Evolutionary conservation across 2,113 vertebrate species (phyloP), one percentile per base, ranked within the genome.

Genomic region (Kryptolebias marmoratus): DNA sequence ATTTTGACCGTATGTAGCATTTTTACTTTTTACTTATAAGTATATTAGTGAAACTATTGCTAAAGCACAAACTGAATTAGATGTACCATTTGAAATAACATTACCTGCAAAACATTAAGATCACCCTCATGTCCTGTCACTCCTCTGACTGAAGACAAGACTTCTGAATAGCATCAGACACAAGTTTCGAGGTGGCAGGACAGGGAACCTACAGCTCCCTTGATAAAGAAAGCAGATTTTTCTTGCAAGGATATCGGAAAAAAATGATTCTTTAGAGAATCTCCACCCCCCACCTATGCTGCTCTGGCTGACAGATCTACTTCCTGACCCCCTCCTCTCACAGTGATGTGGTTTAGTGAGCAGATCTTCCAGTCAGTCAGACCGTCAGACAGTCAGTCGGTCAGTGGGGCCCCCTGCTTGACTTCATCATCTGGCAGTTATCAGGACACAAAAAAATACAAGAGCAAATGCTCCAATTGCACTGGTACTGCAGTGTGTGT

Each of bases 351-450:
- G 57, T 31, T 74, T 31, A 39, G 56, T 0, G 2, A 81, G 36
- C 12, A 13, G 54, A 18, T 63, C 63, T 73, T 75, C 22, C 72
- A 75, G 73, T 61, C 73, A 56, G 58, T 30, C 77, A 47, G 60
- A 68, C 71, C 42, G 54, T 75, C 56, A 32, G 57, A 52, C 64
- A 56, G 53, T 31, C 72, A 73, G 73, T 58, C 64, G 56, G 53
- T 31, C 72, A 73, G 73, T 58, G 61, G 49, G 68, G 45, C 48
- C 64, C 12, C 16, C 14, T 50, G 48, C 75, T 65, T 61, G 45
- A 32, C 61, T 54, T 69, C 81, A 81, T 91, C 90, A 92, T 93
- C 91, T 93, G 88, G 91, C 85, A 92, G 85, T 90, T 90, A 92
- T 91, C 88, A 91, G 74, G 13, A 44, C 4, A 45, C 73, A 72